Conservation (phyloP, 2,113 vertebrate genomes). For the Gallinago jamesoni region DNA sequence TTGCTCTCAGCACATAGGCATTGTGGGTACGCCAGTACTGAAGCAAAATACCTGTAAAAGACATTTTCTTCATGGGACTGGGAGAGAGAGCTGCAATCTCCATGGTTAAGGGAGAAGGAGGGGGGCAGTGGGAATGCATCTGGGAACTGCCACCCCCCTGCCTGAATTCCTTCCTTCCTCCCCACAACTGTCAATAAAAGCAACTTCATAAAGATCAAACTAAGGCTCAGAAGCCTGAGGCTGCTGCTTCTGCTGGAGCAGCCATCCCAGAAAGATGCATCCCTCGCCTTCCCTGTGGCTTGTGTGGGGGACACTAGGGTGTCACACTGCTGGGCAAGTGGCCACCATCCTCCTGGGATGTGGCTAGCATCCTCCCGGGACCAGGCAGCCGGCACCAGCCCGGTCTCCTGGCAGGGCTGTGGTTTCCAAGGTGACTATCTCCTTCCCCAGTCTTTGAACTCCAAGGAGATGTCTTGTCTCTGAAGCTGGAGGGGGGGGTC, state of each 20-base stretch:
- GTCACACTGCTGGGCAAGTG: fast-evolving
- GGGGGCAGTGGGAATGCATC: background rate
- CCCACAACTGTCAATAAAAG: background rate
- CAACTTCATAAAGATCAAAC: fast-evolving
- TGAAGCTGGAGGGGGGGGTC: background rate
- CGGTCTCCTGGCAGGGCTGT: background rate
- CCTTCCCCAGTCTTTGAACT: conserved; percentile 5
- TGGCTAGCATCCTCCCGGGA: background rate
- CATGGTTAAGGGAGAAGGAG: background rate
- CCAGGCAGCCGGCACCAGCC: background rate
- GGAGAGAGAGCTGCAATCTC: fast-evolving
- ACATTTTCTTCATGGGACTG: fast-evolving
- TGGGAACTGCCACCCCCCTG: fast-evolving
- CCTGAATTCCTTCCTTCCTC: background rate
- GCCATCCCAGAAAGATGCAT: background rate
- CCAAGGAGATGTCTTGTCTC: background rate
- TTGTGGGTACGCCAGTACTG: fast-evolving
- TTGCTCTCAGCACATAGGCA: fast-evolving
- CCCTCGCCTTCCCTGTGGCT: fast-evolving
- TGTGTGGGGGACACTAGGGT: fast-evolving
- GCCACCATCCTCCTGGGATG: background rate
- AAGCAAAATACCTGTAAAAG: background rate
- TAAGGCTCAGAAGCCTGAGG: fast-evolving
- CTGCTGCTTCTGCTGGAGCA: background rate
- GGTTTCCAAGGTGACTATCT: conserved; percentile 57